A percentile compares a stretch with the other conserved stretches of the same genome.
phyloP scores from a whole-genome alignment of 2,797 vertebrate species.

The Chrysolophus pictus region DNA sequence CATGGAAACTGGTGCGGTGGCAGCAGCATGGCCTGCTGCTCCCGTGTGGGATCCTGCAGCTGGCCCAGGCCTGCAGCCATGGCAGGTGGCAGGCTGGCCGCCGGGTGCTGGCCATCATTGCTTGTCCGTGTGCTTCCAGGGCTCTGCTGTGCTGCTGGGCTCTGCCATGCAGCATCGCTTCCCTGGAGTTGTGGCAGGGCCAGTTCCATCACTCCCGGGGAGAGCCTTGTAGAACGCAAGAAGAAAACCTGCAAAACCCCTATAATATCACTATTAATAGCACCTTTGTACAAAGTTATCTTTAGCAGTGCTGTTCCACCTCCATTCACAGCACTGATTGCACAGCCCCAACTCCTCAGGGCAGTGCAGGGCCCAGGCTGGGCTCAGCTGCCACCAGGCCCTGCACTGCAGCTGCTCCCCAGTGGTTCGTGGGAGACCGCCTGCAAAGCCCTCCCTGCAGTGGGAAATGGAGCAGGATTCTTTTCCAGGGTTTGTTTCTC shows the following conservation, averaged over 20 bases:
- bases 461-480: not conserved
- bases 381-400: not conserved
- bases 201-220: not conserved
- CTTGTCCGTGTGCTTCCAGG: not conserved
- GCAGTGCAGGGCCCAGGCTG: too few relatives aligned
- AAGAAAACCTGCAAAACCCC: not conserved
- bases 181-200: not conserved
- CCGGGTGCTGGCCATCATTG: not conserved
- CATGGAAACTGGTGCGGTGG: constrained; percentile 67
- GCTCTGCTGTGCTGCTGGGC: not conserved
- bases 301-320: constrained; percentile 38
- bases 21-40: constrained; percentile 24
- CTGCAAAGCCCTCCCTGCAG: not conserved
- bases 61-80: not conserved
- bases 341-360: not conserved
- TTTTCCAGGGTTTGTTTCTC: constrained; percentile 49
- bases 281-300: constrained; percentile 42
- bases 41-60: not conserved
- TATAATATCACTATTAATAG: constrained; percentile 43
- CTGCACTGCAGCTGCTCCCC: not conserved
- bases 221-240: not conserved
- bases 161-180: not conserved
- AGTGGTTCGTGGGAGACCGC: not conserved
- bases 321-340: constrained; percentile 11
- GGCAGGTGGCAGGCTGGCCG: not conserved